Evolutionary conservation across 2,888 invertebrate species (phyloP).

Genomic region (Morpho helenor): DNA sequence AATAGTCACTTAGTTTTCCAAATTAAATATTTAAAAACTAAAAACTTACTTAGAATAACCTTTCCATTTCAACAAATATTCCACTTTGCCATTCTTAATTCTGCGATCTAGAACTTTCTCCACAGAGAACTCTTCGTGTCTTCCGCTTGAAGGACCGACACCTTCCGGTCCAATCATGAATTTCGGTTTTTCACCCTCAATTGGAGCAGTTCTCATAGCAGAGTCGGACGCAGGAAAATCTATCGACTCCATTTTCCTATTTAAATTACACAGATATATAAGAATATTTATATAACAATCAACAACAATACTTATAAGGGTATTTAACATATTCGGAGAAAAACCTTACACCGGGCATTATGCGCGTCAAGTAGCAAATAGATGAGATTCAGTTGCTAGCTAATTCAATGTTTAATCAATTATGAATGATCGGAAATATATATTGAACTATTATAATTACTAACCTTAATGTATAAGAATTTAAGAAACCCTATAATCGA

Average conservation of each 20-base stretch:
- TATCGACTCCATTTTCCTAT: slow-evolving; percentile 35
- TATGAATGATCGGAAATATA: too few relatives aligned
- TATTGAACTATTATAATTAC: too few relatives aligned
- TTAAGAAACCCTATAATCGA: too few relatives aligned
- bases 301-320: too few relatives aligned
- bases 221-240: slow-evolving; percentile 27
- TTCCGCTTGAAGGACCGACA: slow-evolving; percentile 49
- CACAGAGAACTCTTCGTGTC: slow-evolving; percentile 85
- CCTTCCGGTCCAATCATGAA: slow-evolving; percentile 21
- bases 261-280: background rate
- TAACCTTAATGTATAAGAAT: too few relatives aligned
- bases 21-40: background rate
- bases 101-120: slow-evolving; percentile 87
- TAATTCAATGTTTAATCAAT: too few relatives aligned
- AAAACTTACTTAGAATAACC: slow-evolving; percentile 80
- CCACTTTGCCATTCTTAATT: slow-evolving; percentile 83
- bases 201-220: slow-evolving; percentile 35
- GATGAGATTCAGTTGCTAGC: too few relatives aligned
- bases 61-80: slow-evolving; percentile 83
- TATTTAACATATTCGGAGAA: too few relatives aligned
- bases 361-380: too few relatives aligned
- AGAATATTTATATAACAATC: background rate
- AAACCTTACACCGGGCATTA: too few relatives aligned
- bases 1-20: too few relatives aligned
- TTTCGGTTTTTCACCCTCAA: slow-evolving; percentile 34